These are phyloP conservation scores for Laterallus jamaicensis DNA, from an alignment of 2,113 vertebrate species.

Conservation along the genomic window DNA sequence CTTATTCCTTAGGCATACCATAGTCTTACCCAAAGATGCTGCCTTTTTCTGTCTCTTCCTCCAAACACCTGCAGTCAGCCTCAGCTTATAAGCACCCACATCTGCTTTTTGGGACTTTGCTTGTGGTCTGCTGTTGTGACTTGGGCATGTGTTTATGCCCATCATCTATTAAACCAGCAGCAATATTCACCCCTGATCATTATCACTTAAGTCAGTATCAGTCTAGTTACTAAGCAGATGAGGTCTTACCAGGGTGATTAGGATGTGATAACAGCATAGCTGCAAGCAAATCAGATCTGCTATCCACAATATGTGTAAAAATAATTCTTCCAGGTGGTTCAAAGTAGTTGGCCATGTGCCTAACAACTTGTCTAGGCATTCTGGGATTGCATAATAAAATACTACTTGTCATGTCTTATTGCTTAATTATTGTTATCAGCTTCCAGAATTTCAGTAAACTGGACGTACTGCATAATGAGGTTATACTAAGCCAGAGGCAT, in stretches of 20 bases:
- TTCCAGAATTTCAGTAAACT: constrained; percentile 41
- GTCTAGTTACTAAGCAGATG: neutral
- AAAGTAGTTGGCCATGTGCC: constrained; percentile 24
- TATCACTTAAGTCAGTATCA: neutral
- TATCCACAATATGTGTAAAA: neutral
- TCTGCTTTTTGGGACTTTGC: neutral
- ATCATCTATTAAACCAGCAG: neutral
- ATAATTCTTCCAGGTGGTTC: constrained; percentile 43
- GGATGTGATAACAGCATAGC: neutral
- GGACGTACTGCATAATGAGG: neutral
- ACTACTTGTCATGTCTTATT: constrained; percentile 9
- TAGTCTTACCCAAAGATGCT: neutral
- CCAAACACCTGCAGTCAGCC: neutral
- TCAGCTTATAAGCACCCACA: neutral
- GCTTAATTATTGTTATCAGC: constrained; percentile 45
- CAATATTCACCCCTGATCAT: neutral
- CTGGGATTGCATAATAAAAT: constrained; percentile 23
- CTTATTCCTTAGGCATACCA: neutral
- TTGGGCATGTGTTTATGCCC: neutral
- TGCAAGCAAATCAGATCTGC: neutral
- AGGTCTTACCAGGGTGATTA: neutral
- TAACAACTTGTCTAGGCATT: constrained; percentile 6
- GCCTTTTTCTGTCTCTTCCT: neutral
- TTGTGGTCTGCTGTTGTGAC: neutral
- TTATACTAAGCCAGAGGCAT: neutral